Percentiles rank a stretch among this genome's conserved stretches.
Conservation (phyloP, 1,140 invertebrate genomes). For the Brachionus calyciflorus region DNA sequence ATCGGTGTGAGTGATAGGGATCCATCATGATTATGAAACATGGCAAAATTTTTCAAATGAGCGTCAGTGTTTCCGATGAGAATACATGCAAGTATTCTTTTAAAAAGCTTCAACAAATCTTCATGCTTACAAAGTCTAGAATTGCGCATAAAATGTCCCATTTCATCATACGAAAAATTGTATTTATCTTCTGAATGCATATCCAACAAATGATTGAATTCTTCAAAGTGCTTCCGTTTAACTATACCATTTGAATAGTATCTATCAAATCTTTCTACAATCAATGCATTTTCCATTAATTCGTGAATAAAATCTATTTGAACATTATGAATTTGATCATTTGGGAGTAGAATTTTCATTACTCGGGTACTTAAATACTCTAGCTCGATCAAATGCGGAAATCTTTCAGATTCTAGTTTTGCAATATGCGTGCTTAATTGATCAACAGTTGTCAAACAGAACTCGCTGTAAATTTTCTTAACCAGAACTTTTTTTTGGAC, state of each 20-base stretch:
- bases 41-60: slow-evolving; percentile 26
- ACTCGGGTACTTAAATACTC: slow-evolving; percentile 8
- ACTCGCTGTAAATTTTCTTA: not conserved
- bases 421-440: slow-evolving; percentile 6
- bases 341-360: not conserved
- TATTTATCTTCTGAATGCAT: slow-evolving; percentile 16
- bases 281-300: not conserved
- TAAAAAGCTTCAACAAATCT: slow-evolving; percentile 1
- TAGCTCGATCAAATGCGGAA: not conserved
- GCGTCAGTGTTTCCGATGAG: slow-evolving; percentile 8
- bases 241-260: slow-evolving; percentile 8
- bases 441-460: not conserved
- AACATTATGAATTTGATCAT: slow-evolving; percentile 28
- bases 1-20: not conserved
- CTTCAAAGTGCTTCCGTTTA: slow-evolving; percentile 18
- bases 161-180: slow-evolving; percentile 16
- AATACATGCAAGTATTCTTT: slow-evolving; percentile 16
- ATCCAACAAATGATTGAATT: not conserved
- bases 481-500: not conserved
- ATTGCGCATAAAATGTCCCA: slow-evolving; percentile 1
- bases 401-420: not conserved
- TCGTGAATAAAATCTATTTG: not conserved
- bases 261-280: slow-evolving; percentile 13
- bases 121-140: not conserved
- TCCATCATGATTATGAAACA: slow-evolving; percentile 16